Evolutionary conservation across 1,140 invertebrate genomes (phyloP), one percentile per base, ranked within the genome.

Genomic region (Mercenaria mercenaria): DNA sequence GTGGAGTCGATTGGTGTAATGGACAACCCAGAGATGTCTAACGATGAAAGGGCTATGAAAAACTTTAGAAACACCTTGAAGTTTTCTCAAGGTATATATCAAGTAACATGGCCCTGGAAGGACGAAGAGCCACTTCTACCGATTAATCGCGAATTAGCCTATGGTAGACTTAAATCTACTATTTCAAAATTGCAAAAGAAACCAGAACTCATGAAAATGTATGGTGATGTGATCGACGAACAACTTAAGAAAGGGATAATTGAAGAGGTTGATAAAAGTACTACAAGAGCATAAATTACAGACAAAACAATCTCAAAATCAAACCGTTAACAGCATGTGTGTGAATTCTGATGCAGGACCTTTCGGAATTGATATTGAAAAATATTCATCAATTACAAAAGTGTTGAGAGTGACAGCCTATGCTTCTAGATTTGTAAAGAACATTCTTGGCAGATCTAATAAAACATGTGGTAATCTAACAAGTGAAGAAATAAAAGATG

Each of bases 301-400:
- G 56, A 61, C 4, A 61, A 6, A 61, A 61, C 18, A 61, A 8
- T 26, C 18, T 61, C 4, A 61, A 61, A 20, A 61, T 61, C 4
- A 20, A 61, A 61, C 26, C 18, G 23, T 79, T 41, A 32, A 18
- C 6, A 50, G 8, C 13, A 39, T 50, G 15, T 18, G 32, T 50
- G 3, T 47, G 10, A 79, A 79, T 50, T 32, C 50, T 2, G 50
- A 59, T 26, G 11, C n/a, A 1, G n/a, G 37, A 15, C 83, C 83
- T 2, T 86, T 76, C 41, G n/a, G 20, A 32, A 76, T 86, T 1
- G 32, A 86, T 20, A n/a, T 15, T 86, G 11, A 72, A 37, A 29
- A 59, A 20, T 74, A 56, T 72, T 86, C 72, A 8, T 86, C 83
- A 23, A n/a, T 86, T 2, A 86, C 83, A 76, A 86, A 86, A n/a